Evolutionary conservation across 2,888 invertebrate species (phyloP).

Genomic region (Endomychus coccineus): DNA sequence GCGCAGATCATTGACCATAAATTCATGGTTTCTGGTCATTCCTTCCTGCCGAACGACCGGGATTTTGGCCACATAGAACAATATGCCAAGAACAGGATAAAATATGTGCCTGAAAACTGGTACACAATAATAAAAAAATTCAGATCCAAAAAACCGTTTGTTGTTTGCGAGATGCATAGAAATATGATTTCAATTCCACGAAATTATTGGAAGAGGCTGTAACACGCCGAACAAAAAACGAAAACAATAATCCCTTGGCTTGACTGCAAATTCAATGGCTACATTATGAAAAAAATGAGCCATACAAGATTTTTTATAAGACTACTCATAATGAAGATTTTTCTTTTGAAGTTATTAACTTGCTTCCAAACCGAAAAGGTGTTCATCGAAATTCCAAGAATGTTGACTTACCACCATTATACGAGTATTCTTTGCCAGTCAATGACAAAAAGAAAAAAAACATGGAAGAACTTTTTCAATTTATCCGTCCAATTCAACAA

Average conservation of each 20-base stretch:
- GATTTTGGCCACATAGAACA: no score
- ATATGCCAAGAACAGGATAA: no score
- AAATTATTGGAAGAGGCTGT: no score
- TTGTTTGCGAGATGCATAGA: no score
- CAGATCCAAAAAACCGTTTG: no score
- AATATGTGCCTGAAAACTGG: conserved; percentile 4
- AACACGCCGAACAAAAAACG: neutral
- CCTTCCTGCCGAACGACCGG: conserved; percentile 12
- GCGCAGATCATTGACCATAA: conserved; percentile 11
- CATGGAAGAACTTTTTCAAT: neutral
- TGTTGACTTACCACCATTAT: no score
- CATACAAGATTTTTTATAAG: neutral
- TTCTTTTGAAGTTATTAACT: no score
- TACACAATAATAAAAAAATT: neutral
- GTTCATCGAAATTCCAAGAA: no score
- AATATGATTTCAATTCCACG: no score
- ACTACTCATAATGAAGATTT: no score
- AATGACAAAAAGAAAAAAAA: neutral
- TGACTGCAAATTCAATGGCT: neutral
- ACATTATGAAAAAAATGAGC: neutral
- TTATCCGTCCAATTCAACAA: neutral
- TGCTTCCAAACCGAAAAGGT: no score
- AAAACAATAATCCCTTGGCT: neutral
- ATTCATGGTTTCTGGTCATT: conserved; percentile 14
- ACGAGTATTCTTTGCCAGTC: no score